A percentile compares a stretch with the other conserved stretches of the same genome.
Evolutionary conservation across 2,797 vertebrate species (phyloP).

Genomic region (Notamacropus eugenii): DNA sequence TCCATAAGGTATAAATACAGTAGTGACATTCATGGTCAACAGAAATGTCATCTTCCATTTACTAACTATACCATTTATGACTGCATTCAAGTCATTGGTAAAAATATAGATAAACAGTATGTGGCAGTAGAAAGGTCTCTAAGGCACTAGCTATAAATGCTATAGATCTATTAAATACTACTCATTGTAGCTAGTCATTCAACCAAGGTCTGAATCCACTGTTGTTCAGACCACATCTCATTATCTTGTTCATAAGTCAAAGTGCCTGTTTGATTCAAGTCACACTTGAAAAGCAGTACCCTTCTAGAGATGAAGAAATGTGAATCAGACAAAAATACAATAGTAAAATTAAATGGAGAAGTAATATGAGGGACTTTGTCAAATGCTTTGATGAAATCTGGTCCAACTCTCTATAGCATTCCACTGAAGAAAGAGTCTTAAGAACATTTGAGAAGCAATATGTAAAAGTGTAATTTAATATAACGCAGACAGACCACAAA

Average conservation of each 20-base stretch:
- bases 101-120: not conserved
- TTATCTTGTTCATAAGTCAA: not conserved
- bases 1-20: not conserved
- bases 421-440: not conserved
- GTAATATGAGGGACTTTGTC: not conserved
- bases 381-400: not conserved
- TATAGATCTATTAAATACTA: not conserved
- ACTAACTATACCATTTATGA: not conserved
- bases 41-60: not conserved
- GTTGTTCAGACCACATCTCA: not conserved
- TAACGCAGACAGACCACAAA: not conserved
- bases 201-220: not conserved
- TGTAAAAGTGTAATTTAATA: not conserved
- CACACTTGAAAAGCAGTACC: not conserved
- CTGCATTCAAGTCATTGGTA: not conserved
- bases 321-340: not conserved
- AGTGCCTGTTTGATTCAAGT: not conserved
- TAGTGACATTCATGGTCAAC: not conserved
- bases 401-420: not conserved
- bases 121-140: not conserved
- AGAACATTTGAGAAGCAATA: not conserved
- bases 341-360: not conserved
- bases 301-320: not conserved
- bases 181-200: not conserved
- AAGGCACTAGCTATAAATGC: not conserved